Evolutionary conservation across 2,888 invertebrate species (phyloP), one percentile per base, ranked within the genome.

Genomic region (Morinoia aosen): DNA sequence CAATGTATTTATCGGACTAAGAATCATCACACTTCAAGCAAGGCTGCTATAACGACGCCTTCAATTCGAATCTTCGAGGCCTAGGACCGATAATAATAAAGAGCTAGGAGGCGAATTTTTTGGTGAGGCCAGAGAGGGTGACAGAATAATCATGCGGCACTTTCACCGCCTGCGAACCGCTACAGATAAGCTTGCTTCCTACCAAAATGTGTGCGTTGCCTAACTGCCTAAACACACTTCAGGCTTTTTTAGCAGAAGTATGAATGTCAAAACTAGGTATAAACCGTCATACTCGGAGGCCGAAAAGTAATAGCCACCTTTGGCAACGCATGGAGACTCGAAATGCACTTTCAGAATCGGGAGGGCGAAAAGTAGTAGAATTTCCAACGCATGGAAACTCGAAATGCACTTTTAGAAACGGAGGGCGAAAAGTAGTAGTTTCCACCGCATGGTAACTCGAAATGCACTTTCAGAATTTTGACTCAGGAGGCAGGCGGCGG

Each of bases 111-210:
- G 90, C 40, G 39, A 48, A 48, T 19, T 12, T 16, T 88, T 88
- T 19, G 14, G 3, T 57, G 33, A 56, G 93, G 57, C 57, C 14
- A 57, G 57, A 3, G 33, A 39, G 40, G 57, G 93, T 93, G 93
- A 93, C 93, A 93, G 48, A 93, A 93, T 93, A 93, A 93, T 93
- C 93, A 93, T 93, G 93, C 57, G 57, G 57, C 56, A 57, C 93
- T 93, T 93, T 93, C 93, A 93, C 93, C 93, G 57, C 93, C 93
- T 33, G 57, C 90, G 25, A 90, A 57, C 93, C 19, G 57, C 12
- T 39, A 33, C 56, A 57, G 93, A 93, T 57, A 33, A 93, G 57
- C 39, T 90, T 19, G 90, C 48, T 12, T 39, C 39, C 90, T 90
- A 40, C 39, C 48, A 48, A 90, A 19, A 39, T 16, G 90, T 48